Evolutionary conservation across 2,797 vertebrate species (phyloP).

Genomic region (Choloepus didactylus): DNA sequence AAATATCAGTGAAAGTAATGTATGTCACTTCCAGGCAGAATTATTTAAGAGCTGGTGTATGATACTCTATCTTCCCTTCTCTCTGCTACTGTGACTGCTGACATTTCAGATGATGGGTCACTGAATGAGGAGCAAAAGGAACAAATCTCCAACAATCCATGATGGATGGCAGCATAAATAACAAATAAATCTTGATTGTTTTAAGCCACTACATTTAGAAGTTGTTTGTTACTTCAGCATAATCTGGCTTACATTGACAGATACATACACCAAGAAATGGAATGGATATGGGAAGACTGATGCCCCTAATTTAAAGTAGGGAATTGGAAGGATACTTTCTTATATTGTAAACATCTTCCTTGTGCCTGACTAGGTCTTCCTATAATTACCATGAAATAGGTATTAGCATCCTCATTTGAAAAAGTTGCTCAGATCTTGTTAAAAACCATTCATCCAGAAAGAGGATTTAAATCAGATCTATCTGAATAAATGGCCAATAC

Average conservation of each 20-base stretch:
- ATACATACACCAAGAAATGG: not conserved
- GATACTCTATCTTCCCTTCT: not conserved
- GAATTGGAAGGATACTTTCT: not conserved
- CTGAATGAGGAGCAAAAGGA: not conserved
- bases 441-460: conserved; percentile 20
- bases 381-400: not conserved
- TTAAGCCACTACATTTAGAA: not conserved
- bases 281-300: not conserved
- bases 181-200: not conserved
- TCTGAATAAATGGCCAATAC: not conserved
- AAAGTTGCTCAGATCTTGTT: not conserved
- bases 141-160: not conserved
- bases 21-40: not conserved
- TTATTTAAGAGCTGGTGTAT: not conserved
- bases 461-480: not conserved
- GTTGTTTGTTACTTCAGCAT: not conserved
- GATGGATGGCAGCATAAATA: not conserved
- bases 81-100: not conserved
- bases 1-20: not conserved
- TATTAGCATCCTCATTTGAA: not conserved
- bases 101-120: not conserved
- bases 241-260: not conserved
- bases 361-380: not conserved
- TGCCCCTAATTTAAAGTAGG: not conserved
- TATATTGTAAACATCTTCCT: not conserved